These are phyloP conservation scores for Enteromius radiatus DNA, from an alignment of 2,797 vertebrate species.

Conservation along the genomic window DNA sequence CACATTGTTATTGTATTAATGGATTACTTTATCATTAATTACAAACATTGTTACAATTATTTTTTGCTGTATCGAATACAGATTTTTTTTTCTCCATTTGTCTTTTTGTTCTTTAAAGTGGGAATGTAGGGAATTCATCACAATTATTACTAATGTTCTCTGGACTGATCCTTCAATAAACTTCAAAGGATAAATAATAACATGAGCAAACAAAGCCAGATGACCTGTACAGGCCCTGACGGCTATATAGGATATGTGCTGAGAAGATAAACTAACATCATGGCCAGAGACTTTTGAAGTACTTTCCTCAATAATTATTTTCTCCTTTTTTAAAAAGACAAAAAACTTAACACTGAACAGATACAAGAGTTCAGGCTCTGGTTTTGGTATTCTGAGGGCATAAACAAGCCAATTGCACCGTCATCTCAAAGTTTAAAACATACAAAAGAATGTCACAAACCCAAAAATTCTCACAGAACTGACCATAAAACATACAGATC, in stretches of 20 bases:
- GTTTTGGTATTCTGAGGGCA: constrained; percentile 13
- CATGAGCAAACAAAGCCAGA: constrained; percentile 55
- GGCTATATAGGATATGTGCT: constrained; percentile 48
- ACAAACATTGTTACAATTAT: background rate
- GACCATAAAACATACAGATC: constrained; percentile 13
- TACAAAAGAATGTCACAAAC: constrained; percentile 21
- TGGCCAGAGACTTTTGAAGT: constrained; percentile 53
- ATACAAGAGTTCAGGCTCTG: background rate
- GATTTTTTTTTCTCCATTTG: constrained; percentile 44
- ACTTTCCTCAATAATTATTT: constrained; percentile 13
- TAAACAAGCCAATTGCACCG: background rate
- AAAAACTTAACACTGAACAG: constrained; percentile 31
- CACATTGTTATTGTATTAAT: background rate
- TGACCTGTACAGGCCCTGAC: constrained; percentile 39
- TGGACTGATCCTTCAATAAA: constrained; percentile 40
- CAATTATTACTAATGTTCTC: constrained; percentile 41
- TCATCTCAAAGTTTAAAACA: constrained; percentile 1
- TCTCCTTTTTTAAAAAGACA: constrained; percentile 19
- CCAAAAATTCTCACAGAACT: constrained; percentile 4
- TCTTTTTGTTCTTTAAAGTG: constrained; percentile 43
- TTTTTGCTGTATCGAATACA: constrained; percentile 20
- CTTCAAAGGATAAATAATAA: constrained; percentile 47
- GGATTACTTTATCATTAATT: background rate
- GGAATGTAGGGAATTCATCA: constrained; percentile 50
- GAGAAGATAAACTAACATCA: constrained; percentile 50